These are phyloP conservation scores for Hirtodrosophila confusa DNA, from an alignment of 2,888 invertebrate genomes.

Conservation along the genomic window DNA sequence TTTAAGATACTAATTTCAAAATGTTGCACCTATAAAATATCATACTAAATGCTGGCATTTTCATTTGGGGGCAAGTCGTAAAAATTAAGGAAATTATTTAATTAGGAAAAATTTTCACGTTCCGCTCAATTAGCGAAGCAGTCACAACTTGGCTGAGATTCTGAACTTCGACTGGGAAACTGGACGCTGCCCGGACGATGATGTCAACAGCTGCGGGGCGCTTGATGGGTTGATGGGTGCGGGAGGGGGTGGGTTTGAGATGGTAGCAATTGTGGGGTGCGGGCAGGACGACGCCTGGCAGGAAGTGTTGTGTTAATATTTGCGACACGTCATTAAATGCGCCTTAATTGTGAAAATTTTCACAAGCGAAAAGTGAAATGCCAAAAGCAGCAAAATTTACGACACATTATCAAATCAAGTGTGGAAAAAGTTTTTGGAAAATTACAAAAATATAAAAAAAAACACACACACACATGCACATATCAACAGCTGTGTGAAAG, in stretches of 20 bases:
- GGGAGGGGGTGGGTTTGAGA: slow-evolving; percentile 10
- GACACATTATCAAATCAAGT: slow-evolving; percentile 74
- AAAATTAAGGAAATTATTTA: slow-evolving; percentile 75
- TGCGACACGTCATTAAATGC: slow-evolving; percentile 73
- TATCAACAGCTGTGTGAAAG: slow-evolving; percentile 9
- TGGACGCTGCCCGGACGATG: slow-evolving; percentile 59
- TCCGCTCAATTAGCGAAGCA: slow-evolving; percentile 71
- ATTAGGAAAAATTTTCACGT: slow-evolving; percentile 79
- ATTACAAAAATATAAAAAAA: slow-evolving; percentile 19
- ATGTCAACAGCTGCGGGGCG: slow-evolving; percentile 65
- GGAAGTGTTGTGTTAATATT: slow-evolving; percentile 70
- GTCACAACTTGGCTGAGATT: slow-evolving; percentile 47
- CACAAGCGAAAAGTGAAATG: slow-evolving; percentile 61
- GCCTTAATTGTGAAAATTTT: slow-evolving; percentile 73
- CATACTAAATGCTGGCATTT: slow-evolving; percentile 42
- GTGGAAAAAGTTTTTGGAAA: slow-evolving; percentile 52
- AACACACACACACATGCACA: slow-evolving; percentile 23
- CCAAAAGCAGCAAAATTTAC: slow-evolving; percentile 62
- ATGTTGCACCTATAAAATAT: slow-evolving; percentile 68
- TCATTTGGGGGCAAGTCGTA: slow-evolving; percentile 49
- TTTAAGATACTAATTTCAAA: slow-evolving; percentile 76
- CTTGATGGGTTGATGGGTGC: slow-evolving; percentile 16
- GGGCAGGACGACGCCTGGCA: slow-evolving; percentile 30
- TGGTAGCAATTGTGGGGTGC: background rate
- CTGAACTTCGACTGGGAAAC: slow-evolving; percentile 48